A percentile compares a stretch with the other conserved stretches of the same genome.
These are phyloP conservation scores for Nesidiocoris tenuis DNA, from an alignment of 2,888 invertebrate species.

Conservation along the genomic window DNA sequence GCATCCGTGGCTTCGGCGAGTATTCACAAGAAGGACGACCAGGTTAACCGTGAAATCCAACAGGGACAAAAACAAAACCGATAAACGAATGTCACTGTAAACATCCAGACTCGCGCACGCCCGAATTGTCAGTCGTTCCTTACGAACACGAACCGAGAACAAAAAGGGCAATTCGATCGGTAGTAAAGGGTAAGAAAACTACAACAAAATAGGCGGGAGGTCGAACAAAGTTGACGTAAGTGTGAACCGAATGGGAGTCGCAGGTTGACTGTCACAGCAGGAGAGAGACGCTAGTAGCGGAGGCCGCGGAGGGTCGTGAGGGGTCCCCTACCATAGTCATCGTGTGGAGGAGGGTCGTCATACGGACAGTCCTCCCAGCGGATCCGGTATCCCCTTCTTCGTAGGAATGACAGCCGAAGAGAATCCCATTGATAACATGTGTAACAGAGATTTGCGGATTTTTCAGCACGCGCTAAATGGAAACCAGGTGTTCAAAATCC, in stretches of 20 bases:
- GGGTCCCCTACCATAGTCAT: constrained; percentile 36
- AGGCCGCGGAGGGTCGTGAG: constrained; percentile 14
- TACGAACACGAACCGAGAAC: neutral
- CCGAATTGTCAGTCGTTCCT: neutral
- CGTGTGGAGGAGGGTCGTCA: neutral
- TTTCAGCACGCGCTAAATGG: no score
- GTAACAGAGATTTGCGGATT: no score
- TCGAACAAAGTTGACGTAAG: constrained; percentile 27
- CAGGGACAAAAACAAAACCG: neutral
- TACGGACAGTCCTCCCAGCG: constrained; percentile 1
- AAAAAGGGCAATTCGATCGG: no score
- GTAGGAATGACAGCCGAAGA: constrained; percentile 4
- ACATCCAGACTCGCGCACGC: constrained; percentile 5
- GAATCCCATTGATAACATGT: neutral
- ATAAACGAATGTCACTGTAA: constrained; percentile 3
- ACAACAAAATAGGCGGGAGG: constrained; percentile 1
- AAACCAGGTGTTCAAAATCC: no score
- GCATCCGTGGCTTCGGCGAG: constrained; percentile 46
- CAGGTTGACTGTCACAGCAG: constrained; percentile 43
- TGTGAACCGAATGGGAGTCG: constrained; percentile 38
- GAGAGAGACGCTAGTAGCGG: constrained; percentile 1
- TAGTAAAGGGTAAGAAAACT: neutral
- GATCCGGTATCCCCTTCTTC: neutral
- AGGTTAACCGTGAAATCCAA: neutral
- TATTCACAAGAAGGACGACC: constrained; percentile 38